Conservation (phyloP, 2,888 invertebrate genomes). For the Epiblema foenella region DNA sequence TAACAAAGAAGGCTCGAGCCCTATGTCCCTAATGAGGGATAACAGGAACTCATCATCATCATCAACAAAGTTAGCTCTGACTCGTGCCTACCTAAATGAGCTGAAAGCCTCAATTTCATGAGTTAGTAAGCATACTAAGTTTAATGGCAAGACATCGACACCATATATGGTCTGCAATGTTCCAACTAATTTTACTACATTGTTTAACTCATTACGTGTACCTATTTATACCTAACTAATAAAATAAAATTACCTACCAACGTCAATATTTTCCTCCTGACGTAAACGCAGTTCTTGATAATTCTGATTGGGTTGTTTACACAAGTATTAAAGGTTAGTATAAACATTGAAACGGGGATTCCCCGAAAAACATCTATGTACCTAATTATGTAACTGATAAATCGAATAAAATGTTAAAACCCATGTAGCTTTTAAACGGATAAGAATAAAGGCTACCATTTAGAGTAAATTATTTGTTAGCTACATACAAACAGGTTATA, state of each 20-base stretch:
- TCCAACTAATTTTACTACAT: conserved; percentile 20
- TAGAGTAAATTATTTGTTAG: no score
- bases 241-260: background rate
- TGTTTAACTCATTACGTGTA: no score
- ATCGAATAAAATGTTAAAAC: background rate
- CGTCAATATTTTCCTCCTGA: conserved; percentile 18
- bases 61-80: no score
- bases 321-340: background rate
- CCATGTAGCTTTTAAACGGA: conserved; percentile 12
- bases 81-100: conserved; percentile 7
- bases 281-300: conserved; percentile 8
- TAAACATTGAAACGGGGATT: conserved; percentile 16
- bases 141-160: conserved; percentile 18
- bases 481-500: background rate
- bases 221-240: background rate
- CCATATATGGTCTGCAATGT: conserved; percentile 30
- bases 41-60: no score
- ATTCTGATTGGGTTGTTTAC: background rate
- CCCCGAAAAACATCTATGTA: conserved; percentile 7
- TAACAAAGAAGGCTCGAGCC: no score
- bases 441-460: conserved; percentile 2
- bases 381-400: no score
- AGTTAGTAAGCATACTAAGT: conserved; percentile 17
- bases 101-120: conserved; percentile 20
- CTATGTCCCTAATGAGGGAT: no score